Percentiles rank a stretch among this genome's conserved stretches.
Evolutionary conservation across 1,140 invertebrate species (phyloP).

Genomic region (Halesus radiatus): DNA sequence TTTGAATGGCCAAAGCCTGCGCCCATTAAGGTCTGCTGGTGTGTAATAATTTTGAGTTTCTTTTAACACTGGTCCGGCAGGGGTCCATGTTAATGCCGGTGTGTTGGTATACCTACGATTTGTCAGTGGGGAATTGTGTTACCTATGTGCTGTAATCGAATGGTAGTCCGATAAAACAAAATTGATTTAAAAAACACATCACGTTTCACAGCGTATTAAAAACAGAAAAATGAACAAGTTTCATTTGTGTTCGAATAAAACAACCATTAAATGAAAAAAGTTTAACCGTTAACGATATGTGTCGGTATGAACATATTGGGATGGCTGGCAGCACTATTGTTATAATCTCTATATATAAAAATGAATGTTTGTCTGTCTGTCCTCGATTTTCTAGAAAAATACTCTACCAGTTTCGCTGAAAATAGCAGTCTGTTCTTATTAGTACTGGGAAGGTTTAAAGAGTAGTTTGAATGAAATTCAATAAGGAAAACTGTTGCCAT

Average conservation of each 20-base stretch:
- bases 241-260: conserved; percentile 8
- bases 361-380: no score
- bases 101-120: conserved; percentile 14
- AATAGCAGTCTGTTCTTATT: no score
- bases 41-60: conserved; percentile 1
- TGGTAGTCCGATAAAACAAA: conserved; percentile 1
- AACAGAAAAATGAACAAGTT: neutral
- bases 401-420: no score
- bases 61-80: neutral
- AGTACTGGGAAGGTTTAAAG: no score
- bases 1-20: no score
- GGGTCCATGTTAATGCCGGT: neutral
- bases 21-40: neutral
- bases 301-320: neutral
- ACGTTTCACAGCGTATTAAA: conserved; percentile 14
- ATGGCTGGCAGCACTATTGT: no score
- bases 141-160: neutral
- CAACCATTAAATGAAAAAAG: neutral
- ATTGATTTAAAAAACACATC: conserved; percentile 1
- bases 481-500: no score
- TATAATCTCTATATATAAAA: no score
- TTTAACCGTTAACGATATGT: neutral
- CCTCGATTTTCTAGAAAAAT: no score
- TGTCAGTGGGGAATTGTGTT: conserved; percentile 9
- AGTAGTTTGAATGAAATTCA: no score